Conservation (phyloP, 2,113 vertebrate species). For the Cephalopterus ornatus region DNA sequence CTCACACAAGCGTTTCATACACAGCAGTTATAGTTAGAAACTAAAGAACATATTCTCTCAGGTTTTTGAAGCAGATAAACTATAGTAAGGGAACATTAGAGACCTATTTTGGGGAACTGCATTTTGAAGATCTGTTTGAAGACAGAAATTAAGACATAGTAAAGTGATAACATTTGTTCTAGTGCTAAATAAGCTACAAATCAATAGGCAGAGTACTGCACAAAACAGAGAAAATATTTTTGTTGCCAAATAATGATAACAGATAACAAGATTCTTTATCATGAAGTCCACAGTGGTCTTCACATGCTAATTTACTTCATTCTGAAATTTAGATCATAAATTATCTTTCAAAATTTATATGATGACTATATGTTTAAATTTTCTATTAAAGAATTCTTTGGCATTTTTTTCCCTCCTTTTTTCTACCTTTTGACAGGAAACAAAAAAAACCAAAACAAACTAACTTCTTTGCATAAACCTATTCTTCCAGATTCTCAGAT, state of each 20-base stretch:
- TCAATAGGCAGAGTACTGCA: background rate
- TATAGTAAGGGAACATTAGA: background rate
- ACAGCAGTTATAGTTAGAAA: background rate
- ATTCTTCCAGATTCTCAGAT: background rate
- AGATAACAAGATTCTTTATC: background rate
- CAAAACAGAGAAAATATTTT: background rate
- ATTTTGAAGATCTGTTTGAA: background rate
- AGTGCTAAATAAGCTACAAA: background rate
- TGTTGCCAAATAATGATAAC: background rate
- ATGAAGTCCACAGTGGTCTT: background rate
- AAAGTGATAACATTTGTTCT: background rate
- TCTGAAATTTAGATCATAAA: background rate
- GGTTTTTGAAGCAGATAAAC: background rate
- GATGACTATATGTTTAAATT: background rate
- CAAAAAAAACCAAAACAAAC: background rate
- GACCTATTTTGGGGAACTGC: background rate
- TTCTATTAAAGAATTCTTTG: background rate
- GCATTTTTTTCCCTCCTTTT: fast-evolving
- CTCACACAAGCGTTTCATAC: background rate
- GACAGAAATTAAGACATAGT: background rate
- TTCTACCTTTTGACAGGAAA: background rate
- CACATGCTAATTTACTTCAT: background rate
- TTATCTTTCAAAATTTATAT: background rate
- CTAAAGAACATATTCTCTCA: background rate
- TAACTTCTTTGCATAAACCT: background rate